Evolutionary conservation across 2,113 vertebrate genomes (phyloP).

Genomic region (Amia ocellicauda): DNA sequence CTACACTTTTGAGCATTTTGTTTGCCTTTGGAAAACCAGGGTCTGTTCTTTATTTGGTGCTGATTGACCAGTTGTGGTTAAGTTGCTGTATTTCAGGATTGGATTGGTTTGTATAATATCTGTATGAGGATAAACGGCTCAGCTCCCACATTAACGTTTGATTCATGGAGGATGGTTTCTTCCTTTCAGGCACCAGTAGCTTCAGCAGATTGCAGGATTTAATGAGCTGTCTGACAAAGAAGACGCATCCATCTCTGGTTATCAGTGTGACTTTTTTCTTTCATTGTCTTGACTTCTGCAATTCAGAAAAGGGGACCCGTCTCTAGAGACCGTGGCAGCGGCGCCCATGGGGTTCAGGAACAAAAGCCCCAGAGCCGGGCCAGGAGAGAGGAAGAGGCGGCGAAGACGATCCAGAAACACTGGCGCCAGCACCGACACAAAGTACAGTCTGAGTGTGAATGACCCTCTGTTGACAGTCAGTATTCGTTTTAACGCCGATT

Average conservation of each 20-base stretch:
- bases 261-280: background rate
- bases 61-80: constrained; percentile 3
- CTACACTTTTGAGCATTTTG: too few species aligned
- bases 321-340: background rate
- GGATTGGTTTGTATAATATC: constrained; percentile 12
- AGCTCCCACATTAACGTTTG: too few species aligned
- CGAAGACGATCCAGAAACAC: constrained; percentile 63
- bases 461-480: too few species aligned
- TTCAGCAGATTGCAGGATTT: too few species aligned
- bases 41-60: constrained; percentile 17
- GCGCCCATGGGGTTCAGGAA: background rate
- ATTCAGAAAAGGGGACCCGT: background rate
- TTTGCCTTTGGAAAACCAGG: too few species aligned
- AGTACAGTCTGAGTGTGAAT: constrained; percentile 64
- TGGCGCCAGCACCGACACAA: constrained; percentile 65
- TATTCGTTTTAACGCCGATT: too few species aligned
- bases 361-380: constrained; percentile 23
- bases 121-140: too few species aligned
- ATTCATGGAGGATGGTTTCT: too few species aligned
- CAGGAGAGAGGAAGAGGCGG: constrained; percentile 53
- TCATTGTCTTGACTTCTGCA: too few species aligned
- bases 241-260: background rate
- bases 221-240: too few species aligned
- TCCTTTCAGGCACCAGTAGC: too few species aligned
- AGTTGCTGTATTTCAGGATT: constrained; percentile 2